These are phyloP conservation scores for Hirudinaria manillensis DNA, from an alignment of 2,888 invertebrate genomes.

Conservation along the genomic window DNA sequence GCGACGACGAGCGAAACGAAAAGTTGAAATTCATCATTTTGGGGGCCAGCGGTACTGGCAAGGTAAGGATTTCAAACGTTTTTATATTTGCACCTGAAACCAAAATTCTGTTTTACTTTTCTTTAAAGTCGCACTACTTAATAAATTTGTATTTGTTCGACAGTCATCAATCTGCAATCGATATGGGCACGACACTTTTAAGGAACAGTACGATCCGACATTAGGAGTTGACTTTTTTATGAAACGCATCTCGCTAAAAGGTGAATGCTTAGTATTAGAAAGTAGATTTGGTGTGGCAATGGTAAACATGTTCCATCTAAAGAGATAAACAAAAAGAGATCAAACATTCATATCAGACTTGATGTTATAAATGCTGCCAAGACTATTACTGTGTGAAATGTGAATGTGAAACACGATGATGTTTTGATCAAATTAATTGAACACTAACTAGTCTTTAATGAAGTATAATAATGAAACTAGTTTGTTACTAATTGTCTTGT, in stretches of 20 bases:
- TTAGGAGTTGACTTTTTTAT: constrained; percentile 70
- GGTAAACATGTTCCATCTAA: too few species aligned
- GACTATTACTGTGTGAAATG: too few species aligned
- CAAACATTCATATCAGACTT: too few species aligned
- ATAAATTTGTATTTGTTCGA: not conserved
- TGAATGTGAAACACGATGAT: too few species aligned
- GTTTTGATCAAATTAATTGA: not conserved
- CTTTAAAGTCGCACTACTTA: not conserved
- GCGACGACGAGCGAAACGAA: constrained; percentile 19
- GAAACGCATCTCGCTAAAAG: constrained; percentile 62
- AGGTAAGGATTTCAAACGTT: not conserved
- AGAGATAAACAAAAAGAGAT: too few species aligned
- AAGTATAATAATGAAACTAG: not conserved
- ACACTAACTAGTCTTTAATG: not conserved
- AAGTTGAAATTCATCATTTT: constrained; percentile 16
- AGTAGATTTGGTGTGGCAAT: not conserved
- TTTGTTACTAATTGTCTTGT: too few species aligned
- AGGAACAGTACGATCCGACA: constrained; percentile 59
- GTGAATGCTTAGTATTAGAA: constrained; percentile 45
- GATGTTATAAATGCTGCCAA: too few species aligned
- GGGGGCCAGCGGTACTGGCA: constrained; percentile 3
- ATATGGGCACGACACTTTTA: not conserved
- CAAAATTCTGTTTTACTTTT: not conserved
- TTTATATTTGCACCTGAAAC: not conserved
- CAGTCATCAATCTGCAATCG: constrained; percentile 4